Conservation (phyloP, 2,113 vertebrate species). For the Megaceryle torquata region DNA sequence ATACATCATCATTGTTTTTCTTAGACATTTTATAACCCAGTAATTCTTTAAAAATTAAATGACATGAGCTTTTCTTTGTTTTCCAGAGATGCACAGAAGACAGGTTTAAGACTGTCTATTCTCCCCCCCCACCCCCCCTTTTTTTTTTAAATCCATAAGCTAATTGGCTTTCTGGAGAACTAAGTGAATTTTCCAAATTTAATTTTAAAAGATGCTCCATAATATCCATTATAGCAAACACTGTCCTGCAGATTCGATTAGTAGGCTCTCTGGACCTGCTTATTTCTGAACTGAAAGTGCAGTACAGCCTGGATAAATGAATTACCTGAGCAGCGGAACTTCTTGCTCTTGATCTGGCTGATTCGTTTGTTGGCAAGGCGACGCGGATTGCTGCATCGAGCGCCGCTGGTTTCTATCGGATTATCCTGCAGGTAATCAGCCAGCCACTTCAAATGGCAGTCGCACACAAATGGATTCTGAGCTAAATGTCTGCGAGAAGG, state of each 20-base stretch:
- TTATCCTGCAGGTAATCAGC: constrained; percentile 98
- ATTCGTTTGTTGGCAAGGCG: constrained; percentile 98
- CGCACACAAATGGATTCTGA: constrained; percentile 98
- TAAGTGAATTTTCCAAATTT: constrained; percentile 81
- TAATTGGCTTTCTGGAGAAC: constrained; percentile 79
- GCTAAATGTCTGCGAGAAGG: constrained; percentile 89
- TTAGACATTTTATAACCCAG: neutral
- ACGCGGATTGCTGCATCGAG: constrained; percentile 95
- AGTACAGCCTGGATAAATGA: constrained; percentile 65
- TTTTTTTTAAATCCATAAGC: constrained; percentile 64
- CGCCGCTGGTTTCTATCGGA: constrained; percentile 97
- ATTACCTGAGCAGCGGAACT: constrained; percentile 99
- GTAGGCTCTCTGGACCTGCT: constrained; percentile 71
- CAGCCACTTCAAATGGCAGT: constrained; percentile 99
- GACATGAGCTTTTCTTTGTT: neutral
- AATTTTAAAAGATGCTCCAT: constrained; percentile 78
- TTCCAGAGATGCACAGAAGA: neutral
- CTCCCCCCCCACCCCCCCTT: neutral
- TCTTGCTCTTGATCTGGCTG: constrained; percentile 99
- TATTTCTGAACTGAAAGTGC: constrained; percentile 52
- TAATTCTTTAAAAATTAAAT: neutral
- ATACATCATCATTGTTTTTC: neutral
- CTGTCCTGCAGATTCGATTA: constrained; percentile 80
- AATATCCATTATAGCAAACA: constrained; percentile 73
- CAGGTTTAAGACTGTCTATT: neutral